Percentiles rank a stretch among this genome's conserved stretches.
phyloP scores from a whole-genome alignment of 2,888 invertebrate species.

The Ormia ochracea region DNA sequence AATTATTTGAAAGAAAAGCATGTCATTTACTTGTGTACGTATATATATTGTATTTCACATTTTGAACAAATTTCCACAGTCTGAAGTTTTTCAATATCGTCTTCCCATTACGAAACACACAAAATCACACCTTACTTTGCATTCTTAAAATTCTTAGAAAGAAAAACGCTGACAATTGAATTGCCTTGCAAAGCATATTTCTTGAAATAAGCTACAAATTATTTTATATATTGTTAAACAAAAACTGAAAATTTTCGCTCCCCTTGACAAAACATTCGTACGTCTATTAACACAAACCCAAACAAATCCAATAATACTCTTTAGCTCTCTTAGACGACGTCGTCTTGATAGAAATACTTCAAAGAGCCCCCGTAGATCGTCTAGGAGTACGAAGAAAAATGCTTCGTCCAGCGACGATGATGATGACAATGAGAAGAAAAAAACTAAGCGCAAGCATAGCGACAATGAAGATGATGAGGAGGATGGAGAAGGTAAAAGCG shows the following conservation, averaged over 20 bases:
- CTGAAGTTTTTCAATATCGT: conserved; percentile 33
- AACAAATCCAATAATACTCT: conserved; percentile 57
- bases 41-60: conserved; percentile 7
- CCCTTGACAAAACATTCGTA: conserved; percentile 61
- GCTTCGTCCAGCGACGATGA: conserved; percentile 68
- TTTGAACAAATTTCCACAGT: conserved; percentile 13
- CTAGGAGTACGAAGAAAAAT: conserved; percentile 66
- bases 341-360: conserved; percentile 71
- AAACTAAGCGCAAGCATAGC: conserved; percentile 65
- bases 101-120: conserved; percentile 6
- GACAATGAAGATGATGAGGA: conserved; percentile 72
- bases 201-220: conserved; percentile 37
- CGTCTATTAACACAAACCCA: conserved; percentile 46
- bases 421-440: conserved; percentile 65
- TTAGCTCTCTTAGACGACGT: conserved; percentile 76
- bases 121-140: conserved; percentile 36
- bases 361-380: conserved; percentile 67
- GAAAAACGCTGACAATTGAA: conserved; percentile 47
- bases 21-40: neutral
- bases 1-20: neutral
- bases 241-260: conserved; percentile 59
- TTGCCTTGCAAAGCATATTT: conserved; percentile 17
- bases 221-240: conserved; percentile 46
- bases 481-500: conserved; percentile 73
- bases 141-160: conserved; percentile 33